Evolutionary conservation across 1,140 invertebrate species (phyloP), one percentile per base, ranked within the genome.

Genomic region (Panulirus ornatus): DNA sequence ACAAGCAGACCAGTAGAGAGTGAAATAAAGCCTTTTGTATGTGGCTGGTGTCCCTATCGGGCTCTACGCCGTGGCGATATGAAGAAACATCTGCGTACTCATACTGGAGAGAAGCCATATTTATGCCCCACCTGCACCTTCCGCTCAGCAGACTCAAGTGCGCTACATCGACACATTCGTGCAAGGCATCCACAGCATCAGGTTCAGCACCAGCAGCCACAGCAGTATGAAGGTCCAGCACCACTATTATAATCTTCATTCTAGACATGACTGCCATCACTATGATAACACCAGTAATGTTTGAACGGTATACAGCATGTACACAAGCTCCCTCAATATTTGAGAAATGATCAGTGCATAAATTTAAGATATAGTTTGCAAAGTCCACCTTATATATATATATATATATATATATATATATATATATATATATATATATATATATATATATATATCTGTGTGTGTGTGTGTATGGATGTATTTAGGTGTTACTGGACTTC

Each of bases 91-190:
- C 44, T 89, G 0, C 63, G 88, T 30, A 83, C 70, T 14, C 88
- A 89, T 66, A 89, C 88, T 5, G 88, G 88, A 30, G 88, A 89
- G 88, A 89, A 89, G 79, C 88, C 88, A 22, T 89, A 83, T 34
- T 73, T 27, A n/a, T 89, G 88, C 47, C 88, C 88, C 30, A 16
- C 70, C 22, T 89, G 88, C 38, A 36, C 47, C 66, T 89, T 89
- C 70, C 63, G 88, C 14, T 89, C 88, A 11, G 87, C 88, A 34
- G 88, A 89, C 71, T 89, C 88, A 19, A 89, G 88, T 58, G 88
- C 88, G 63, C 79, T 89, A 9, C 88, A 89, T 66, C 27, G 88
- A 1, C 88, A 89, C 79, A 70, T 89, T 9, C 42, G 88, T 9
- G 79, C 79, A 16, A 71, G 70, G 5, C 84, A 86, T 40, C 84